These are phyloP conservation scores for Cladopsammia gracilis DNA, from an alignment of 64 coral and sea anemone genomes.

Conservation along the genomic window DNA sequence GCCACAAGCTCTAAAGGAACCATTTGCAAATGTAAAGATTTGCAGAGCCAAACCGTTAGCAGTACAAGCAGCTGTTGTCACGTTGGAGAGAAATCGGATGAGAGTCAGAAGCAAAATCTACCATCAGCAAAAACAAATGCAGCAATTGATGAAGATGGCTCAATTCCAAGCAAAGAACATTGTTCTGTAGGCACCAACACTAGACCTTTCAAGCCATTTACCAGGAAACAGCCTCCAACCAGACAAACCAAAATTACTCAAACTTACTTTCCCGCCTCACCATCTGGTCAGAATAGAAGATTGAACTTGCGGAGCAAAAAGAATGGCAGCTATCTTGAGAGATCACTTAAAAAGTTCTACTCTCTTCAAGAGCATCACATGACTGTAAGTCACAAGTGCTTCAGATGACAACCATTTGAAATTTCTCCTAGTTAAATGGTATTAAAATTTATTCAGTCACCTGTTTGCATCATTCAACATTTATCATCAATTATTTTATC, in stretches of 20 bases:
- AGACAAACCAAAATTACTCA: not conserved
- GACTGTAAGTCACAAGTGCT: conserved; percentile 27
- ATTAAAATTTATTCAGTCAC: too few relatives aligned
- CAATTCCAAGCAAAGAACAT: not conserved
- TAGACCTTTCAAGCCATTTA: not conserved
- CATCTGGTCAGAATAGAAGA: not conserved
- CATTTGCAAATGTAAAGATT: not conserved
- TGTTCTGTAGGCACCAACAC: not conserved
- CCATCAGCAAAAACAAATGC: not conserved
- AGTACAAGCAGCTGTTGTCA: not conserved
- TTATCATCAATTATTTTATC: too few relatives aligned
- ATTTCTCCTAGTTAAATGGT: too few relatives aligned
- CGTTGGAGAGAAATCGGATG: not conserved
- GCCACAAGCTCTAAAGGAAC: not conserved
- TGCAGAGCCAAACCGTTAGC: not conserved
- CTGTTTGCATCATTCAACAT: too few relatives aligned
- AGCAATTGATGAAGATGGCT: too few relatives aligned
- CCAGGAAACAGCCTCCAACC: not conserved
- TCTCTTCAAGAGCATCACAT: not conserved
- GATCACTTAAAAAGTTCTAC: conserved; percentile 22
- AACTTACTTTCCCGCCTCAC: not conserved
- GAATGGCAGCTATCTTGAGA: conserved; percentile 35
- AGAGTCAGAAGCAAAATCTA: too few relatives aligned
- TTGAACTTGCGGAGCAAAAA: not conserved
- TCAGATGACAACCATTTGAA: too few relatives aligned